Percentiles rank a stretch among this genome's conserved stretches.
Conservation (phyloP, 1,140 invertebrate genomes). For the Sminthurides bifidus region DNA sequence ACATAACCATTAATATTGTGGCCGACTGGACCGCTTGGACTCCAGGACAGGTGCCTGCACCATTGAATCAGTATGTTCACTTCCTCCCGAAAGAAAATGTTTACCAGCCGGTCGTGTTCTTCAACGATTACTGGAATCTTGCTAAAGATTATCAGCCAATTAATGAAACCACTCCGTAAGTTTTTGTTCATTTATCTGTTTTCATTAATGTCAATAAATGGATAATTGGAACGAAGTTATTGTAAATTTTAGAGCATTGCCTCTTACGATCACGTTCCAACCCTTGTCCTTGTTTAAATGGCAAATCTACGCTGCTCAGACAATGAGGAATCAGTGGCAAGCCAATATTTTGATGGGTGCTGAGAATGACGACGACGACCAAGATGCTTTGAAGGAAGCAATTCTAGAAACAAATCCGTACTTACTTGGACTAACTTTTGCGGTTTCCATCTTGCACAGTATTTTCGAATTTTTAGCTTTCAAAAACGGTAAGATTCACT, state of each 20-base stretch:
- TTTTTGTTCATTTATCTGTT: slow-evolving; percentile 15
- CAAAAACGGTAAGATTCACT: slow-evolving; percentile 70
- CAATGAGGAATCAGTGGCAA: slow-evolving; percentile 69
- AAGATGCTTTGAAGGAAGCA: slow-evolving; percentile 94
- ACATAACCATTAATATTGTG: slow-evolving; percentile 89
- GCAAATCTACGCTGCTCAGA: slow-evolving; percentile 88
- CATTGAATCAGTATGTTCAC: slow-evolving; percentile 83
- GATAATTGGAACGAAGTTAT: neutral
- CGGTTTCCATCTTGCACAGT: slow-evolving; percentile 89
- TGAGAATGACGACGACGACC: slow-evolving; percentile 77
- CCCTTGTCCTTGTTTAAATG: slow-evolving; percentile 92
- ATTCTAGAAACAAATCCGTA: slow-evolving; percentile 95
- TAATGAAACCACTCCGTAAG: slow-evolving; percentile 65
- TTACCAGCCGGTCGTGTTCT: slow-evolving; percentile 90
- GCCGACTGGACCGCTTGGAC: slow-evolving; percentile 92
- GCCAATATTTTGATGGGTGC: slow-evolving; percentile 44
- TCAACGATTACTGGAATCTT: slow-evolving; percentile 99
- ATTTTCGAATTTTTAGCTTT: slow-evolving; percentile 98
- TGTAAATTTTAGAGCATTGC: slow-evolving; percentile 37
- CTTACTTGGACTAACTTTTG: slow-evolving; percentile 78
- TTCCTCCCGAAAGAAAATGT: slow-evolving; percentile 68
- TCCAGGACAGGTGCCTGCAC: slow-evolving; percentile 59
- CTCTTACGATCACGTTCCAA: slow-evolving; percentile 73
- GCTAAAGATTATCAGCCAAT: slow-evolving; percentile 88
- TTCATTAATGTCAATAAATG: neutral